Percentiles rank a stretch among this genome's conserved stretches.
Evolutionary conservation across 1,140 invertebrate genomes (phyloP).

Genomic region (Pissodes strobi): DNA sequence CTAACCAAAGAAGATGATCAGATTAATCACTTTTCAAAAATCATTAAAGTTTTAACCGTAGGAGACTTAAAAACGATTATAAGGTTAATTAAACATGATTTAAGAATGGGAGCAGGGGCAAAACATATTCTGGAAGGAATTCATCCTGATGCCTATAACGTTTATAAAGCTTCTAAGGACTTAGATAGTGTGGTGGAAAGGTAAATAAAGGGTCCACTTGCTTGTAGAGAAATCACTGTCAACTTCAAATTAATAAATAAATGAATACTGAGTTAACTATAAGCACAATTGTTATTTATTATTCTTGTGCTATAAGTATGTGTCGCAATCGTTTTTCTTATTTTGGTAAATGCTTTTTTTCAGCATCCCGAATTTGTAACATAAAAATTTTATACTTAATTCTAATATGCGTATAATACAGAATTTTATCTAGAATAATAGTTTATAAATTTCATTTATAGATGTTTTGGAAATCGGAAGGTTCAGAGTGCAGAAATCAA

Average conservation of each 20-base stretch:
- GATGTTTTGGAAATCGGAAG: slow-evolving; percentile 33
- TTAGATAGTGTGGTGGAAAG: slow-evolving; percentile 55
- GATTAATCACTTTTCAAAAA: slow-evolving; percentile 71
- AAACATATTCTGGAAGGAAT: slow-evolving; percentile 88
- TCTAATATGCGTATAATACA: no score
- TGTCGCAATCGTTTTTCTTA: no score
- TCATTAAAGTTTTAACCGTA: slow-evolving; percentile 77
- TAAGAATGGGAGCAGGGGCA: slow-evolving; percentile 88
- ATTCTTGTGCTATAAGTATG: no score
- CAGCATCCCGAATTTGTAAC: no score
- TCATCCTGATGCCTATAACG: slow-evolving; percentile 82
- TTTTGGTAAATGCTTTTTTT: no score
- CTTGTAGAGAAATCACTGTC: no score
- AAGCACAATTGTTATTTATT: no score
- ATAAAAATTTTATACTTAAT: no score
- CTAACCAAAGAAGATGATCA: slow-evolving; percentile 89
- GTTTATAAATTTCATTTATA: slow-evolving; percentile 5
- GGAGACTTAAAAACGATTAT: slow-evolving; percentile 88
- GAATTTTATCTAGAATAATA: neutral
- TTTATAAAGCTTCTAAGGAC: slow-evolving; percentile 84
- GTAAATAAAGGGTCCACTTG: no score
- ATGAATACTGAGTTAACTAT: no score
- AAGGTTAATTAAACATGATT: slow-evolving; percentile 86
- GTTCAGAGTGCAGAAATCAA: slow-evolving; percentile 59
- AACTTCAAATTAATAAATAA: no score